These are phyloP conservation scores for Zootoca vivipara DNA, from an alignment of 2,113 vertebrate species.

Conservation along the genomic window DNA sequence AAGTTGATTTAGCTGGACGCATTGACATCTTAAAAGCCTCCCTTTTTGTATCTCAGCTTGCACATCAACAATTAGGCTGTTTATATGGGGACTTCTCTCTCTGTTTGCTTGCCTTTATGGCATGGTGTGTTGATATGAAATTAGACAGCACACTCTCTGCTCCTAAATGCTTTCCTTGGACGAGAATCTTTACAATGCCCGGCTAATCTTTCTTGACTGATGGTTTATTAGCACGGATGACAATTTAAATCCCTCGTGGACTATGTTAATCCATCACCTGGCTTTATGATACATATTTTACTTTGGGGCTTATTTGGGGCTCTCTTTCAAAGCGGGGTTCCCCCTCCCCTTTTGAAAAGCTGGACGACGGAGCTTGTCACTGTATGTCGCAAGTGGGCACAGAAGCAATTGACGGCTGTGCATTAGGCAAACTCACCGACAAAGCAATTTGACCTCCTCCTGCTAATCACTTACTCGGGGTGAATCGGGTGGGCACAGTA, in stretches of 20 bases:
- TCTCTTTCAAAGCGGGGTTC: conserved; percentile 68
- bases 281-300: conserved; percentile 63
- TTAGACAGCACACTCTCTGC: conserved; percentile 74
- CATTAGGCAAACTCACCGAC: conserved; percentile 28
- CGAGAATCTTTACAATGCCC: conserved; percentile 74
- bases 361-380: conserved; percentile 61
- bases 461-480: background rate
- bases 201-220: conserved; percentile 79
- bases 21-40: conserved; percentile 82
- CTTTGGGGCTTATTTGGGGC: conserved; percentile 58
- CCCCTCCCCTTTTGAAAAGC: conserved; percentile 59
- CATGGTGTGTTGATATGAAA: conserved; percentile 74
- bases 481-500: background rate
- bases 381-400: conserved; percentile 39
- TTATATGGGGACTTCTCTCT: conserved; percentile 68
- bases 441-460: conserved; percentile 7
- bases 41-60: conserved; percentile 77
- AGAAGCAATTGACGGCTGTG: conserved; percentile 51
- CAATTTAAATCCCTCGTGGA: conserved; percentile 74
- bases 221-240: conserved; percentile 71
- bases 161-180: conserved; percentile 73
- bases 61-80: conserved; percentile 76
- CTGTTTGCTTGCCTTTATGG: conserved; percentile 74
- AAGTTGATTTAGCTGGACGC: conserved; percentile 74
- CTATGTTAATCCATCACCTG: conserved; percentile 77